Base-by-base conservation (phyloP, 2,888 invertebrate species). In the Chrysodeixis includens region DNA sequence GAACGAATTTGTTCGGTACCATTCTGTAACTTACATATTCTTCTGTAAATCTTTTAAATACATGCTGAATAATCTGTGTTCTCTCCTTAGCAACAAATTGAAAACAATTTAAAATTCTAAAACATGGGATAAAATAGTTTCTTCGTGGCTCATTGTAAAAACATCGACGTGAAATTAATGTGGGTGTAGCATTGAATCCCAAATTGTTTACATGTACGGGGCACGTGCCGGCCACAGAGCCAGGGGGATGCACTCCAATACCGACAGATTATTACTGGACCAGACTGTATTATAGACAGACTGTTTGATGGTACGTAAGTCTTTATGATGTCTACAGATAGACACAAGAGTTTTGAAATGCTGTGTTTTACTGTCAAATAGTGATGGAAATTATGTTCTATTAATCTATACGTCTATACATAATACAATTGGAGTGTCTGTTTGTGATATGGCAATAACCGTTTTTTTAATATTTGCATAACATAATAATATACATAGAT, bases 161-260 rank as follows among this genome's bases (percentile, higher is more conserved):
- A 53, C 53, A 26, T 30, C 14, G 40, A 53, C 58, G 60, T 71
- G 62, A 71, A 75, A 75, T 71, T 16, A 56, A 71, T 62, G 76
- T 53, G 56, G 16, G 46, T 54, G 26, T 49, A 49, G 46, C 46
- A 49, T 49, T 30, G 57, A 53, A 53, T 66, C 52, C 61, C 63
- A 77, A 76, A 72, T 68, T 77, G 80, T 80, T 72, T 79, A 75
- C 56, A 66, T 62, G 54, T 66, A 61, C 56, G 57, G 62, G 74
- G 78, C 72, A 74, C 67, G 69, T 76, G 77, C 67, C 72, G 30
- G 66, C 77, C 80, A 66, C 78, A 80, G 71, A 66, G 49, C 30
- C 55, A 67, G 78, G 77, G 74, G 65, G 73, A 56, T 65, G 60
- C 62, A 72, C 62, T 78, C 59, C 66, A 62, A 72, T 57, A 62